Conservation (phyloP, 2,797 vertebrate species). For the Natrix natrix region DNA sequence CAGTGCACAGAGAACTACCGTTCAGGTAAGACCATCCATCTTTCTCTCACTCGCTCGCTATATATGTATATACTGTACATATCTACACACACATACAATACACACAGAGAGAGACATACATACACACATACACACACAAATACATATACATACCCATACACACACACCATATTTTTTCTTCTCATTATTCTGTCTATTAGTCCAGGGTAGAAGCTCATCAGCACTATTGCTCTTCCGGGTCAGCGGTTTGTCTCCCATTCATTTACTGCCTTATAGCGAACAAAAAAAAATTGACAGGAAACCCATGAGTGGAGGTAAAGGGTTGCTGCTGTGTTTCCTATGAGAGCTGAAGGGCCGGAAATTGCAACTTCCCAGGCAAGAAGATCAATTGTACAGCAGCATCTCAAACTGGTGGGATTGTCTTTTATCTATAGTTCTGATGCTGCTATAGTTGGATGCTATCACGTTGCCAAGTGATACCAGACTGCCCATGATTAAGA, state of each 20-base stretch:
- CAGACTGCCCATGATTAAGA: not conserved
- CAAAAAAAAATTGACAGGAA: not conserved
- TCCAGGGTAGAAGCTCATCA: not conserved
- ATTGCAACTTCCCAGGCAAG: slow-evolving; percentile 62
- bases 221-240: not conserved
- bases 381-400: slow-evolving; percentile 64
- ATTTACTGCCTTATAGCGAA: not conserved
- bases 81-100: too few species aligned
- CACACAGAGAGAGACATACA: too few species aligned
- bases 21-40: too few species aligned
- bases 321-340: slow-evolving; percentile 58
- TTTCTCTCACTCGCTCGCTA: too few species aligned
- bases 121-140: too few species aligned
- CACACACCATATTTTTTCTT: rapidly evolving
- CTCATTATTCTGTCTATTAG: slow-evolving; percentile 6
- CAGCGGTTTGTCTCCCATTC: slow-evolving; percentile 4
- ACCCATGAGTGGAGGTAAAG: slow-evolving; percentile 17
- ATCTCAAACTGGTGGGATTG: slow-evolving; percentile 40
- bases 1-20: too few species aligned
- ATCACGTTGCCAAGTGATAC: not conserved
- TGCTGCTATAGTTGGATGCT: not conserved
- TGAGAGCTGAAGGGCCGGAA: slow-evolving; percentile 62
- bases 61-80: too few species aligned
- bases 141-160: too few species aligned
- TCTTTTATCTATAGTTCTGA: not conserved